A percentile compares a stretch with the other conserved stretches of the same genome.
phyloP scores from a whole-genome alignment of 37 sponge, comb jelly and placozoan genomes.

The Ianthella basta region DNA sequence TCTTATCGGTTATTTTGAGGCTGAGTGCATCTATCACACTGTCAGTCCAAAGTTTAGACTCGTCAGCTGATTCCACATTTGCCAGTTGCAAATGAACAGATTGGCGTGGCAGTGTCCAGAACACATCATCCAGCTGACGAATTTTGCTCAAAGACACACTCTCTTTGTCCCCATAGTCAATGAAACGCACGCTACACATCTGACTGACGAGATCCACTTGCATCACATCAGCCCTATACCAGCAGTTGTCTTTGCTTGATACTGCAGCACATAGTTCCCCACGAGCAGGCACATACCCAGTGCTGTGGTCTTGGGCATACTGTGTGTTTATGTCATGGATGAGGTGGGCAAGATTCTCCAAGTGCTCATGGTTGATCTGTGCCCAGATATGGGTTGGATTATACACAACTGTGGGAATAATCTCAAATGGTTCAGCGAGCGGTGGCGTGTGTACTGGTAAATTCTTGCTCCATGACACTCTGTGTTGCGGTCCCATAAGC shows the following conservation, averaged over 20 bases:
- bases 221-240: slow-evolving; percentile 40
- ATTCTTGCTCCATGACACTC: slow-evolving; percentile 6
- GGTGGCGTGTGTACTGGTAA: slow-evolving; percentile 47
- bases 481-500: background rate
- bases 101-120: slow-evolving; percentile 63
- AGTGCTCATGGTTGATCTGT: slow-evolving; percentile 43
- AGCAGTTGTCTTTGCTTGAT: slow-evolving; percentile 41
- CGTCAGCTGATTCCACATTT: slow-evolving; percentile 39
- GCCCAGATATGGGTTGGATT: slow-evolving; percentile 68
- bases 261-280: slow-evolving; percentile 69
- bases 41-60: slow-evolving; percentile 44
- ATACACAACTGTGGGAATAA: slow-evolving; percentile 52
- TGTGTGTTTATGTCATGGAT: slow-evolving; percentile 44
- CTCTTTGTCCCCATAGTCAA: slow-evolving; percentile 62
- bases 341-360: slow-evolving; percentile 35
- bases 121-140: slow-evolving; percentile 41
- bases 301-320: background rate
- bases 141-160: slow-evolving; percentile 37
- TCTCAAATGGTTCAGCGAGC: slow-evolving; percentile 16
- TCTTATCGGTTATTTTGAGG: slow-evolving; percentile 41
- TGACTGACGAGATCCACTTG: slow-evolving; percentile 52
- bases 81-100: slow-evolving; percentile 53
- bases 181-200: slow-evolving; percentile 39
- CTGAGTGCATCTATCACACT: slow-evolving; percentile 31
- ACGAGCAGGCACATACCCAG: background rate